Conservation (phyloP, 2,888 invertebrate species). For the Drosophila rubida region DNA sequence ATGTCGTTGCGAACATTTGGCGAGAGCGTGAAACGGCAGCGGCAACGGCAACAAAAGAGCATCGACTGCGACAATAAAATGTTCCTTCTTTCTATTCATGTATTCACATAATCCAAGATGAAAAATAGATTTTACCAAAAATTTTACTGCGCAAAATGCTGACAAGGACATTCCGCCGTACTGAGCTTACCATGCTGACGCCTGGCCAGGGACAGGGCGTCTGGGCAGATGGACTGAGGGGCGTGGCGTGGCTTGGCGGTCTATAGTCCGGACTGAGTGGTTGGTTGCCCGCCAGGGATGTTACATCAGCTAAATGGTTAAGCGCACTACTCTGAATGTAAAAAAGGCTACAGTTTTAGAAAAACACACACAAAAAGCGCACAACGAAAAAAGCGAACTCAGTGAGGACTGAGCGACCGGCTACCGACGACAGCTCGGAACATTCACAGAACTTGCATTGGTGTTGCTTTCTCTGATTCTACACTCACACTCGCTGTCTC, state of each 20-base stretch:
- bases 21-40: background rate
- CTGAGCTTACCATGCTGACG: slow-evolving; percentile 43
- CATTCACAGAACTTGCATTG: slow-evolving; percentile 58
- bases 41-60: slow-evolving; percentile 8
- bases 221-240: slow-evolving; percentile 8
- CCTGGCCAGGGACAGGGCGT: slow-evolving; percentile 12
- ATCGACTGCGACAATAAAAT: slow-evolving; percentile 75
- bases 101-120: slow-evolving; percentile 78
- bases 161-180: slow-evolving; percentile 68
- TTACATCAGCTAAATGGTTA: slow-evolving; percentile 79
- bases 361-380: slow-evolving; percentile 42
- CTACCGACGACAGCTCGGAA: slow-evolving; percentile 60
- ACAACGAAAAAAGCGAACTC: slow-evolving; percentile 12
- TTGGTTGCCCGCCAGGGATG: slow-evolving; percentile 58
- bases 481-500: slow-evolving; percentile 16
- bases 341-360: slow-evolving; percentile 64
- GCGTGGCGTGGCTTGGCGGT: slow-evolving; percentile 23
- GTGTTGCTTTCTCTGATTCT: slow-evolving; percentile 50
- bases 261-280: slow-evolving; percentile 28
- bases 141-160: slow-evolving; percentile 75
- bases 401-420: slow-evolving; percentile 23
- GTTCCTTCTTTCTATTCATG: slow-evolving; percentile 71
- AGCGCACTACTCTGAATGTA: slow-evolving; percentile 65
- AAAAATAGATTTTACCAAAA: slow-evolving; percentile 76
- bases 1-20: slow-evolving; percentile 40